phyloP scores from a whole-genome alignment of 2,888 invertebrate genomes.

The Euproctis similis region DNA sequence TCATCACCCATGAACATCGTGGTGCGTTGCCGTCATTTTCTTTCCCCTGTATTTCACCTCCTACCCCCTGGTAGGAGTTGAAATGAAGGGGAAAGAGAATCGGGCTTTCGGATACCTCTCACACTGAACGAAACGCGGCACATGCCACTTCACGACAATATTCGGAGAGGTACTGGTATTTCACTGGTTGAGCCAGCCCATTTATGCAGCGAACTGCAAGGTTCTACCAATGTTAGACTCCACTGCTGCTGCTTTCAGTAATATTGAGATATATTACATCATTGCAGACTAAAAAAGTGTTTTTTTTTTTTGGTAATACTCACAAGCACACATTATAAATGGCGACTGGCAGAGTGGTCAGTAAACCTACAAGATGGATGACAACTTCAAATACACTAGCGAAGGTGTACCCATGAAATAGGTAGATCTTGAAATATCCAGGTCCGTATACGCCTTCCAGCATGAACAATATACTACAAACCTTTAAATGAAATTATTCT shows the following conservation, averaged over 20 bases:
- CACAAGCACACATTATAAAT: constrained; percentile 92
- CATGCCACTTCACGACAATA: too few species aligned
- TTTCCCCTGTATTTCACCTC: neutral
- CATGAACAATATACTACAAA: constrained; percentile 53
- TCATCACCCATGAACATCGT: too few species aligned
- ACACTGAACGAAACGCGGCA: too few species aligned
- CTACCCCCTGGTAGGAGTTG: neutral
- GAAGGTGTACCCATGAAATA: constrained; percentile 79
- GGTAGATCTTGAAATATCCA: constrained; percentile 84
- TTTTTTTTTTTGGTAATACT: constrained; percentile 58
- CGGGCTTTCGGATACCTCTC: too few species aligned
- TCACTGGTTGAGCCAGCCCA: too few species aligned
- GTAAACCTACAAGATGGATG: constrained; percentile 85
- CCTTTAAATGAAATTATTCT: constrained; percentile 39
- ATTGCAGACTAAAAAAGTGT: too few species aligned
- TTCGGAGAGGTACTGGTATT: too few species aligned
- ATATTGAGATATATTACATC: neutral
- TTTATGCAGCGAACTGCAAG: too few species aligned
- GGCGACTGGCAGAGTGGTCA: constrained; percentile 90
- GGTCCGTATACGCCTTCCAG: constrained; percentile 80
- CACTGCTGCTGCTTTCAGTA: neutral
- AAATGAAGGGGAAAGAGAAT: too few species aligned
- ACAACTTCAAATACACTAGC: constrained; percentile 86
- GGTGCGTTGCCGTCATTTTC: too few species aligned
- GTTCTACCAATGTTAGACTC: neutral